A percentile compares a stretch with the other conserved stretches of the same genome.
Evolutionary conservation across 2,797 vertebrate species (phyloP).

Genomic region (Caiman crocodilus): DNA sequence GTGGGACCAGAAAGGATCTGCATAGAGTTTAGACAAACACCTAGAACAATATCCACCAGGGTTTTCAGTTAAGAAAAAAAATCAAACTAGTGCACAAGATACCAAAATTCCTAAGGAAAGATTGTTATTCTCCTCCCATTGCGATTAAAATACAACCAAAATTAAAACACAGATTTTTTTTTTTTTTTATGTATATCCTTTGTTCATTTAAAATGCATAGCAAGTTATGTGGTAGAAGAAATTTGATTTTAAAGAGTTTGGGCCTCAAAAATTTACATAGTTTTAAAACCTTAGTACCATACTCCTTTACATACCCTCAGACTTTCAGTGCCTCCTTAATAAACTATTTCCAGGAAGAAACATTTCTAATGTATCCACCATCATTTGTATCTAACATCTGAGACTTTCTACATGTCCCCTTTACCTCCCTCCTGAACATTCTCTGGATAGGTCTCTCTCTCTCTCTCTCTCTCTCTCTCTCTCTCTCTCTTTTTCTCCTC

Average conservation of each 20-base stretch:
- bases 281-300: not conserved
- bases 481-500: not conserved
- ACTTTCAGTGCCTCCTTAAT: not conserved
- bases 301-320: too few species aligned
- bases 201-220: not conserved
- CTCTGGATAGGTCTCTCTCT: too few species aligned
- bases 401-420: not conserved
- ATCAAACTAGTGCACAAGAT: not conserved
- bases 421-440: not conserved
- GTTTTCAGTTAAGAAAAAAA: not conserved
- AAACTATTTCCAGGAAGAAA: not conserved
- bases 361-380: not conserved
- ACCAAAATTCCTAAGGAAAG: not conserved
- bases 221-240: not conserved
- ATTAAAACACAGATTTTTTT: not conserved
- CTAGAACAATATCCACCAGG: slow-evolving; percentile 26
- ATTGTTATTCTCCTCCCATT: not conserved
- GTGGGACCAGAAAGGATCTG: slow-evolving; percentile 73
- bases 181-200: not conserved
- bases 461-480: not conserved
- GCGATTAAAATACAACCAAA: not conserved
- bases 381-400: not conserved
- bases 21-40: slow-evolving; percentile 78
- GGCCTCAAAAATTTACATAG: not conserved
- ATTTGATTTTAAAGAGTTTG: not conserved